Base-by-base conservation (phyloP, 2,888 invertebrate genomes). In the Ophion obscuratus region DNA sequence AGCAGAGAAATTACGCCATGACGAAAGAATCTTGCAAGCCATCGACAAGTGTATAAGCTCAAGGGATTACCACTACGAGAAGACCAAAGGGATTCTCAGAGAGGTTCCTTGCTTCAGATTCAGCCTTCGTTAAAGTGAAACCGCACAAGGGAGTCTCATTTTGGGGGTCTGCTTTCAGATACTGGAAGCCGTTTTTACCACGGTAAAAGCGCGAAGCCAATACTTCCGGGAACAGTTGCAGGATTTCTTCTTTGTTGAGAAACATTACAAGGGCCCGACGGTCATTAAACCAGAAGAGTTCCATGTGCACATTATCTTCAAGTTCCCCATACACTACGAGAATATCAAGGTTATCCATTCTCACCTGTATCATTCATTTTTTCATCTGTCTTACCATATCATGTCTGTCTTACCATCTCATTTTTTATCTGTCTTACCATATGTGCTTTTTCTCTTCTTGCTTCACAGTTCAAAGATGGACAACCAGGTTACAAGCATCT, bases 261-360 rank as follows among this genome's bases (percentile, higher is more conserved):
- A 96, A 89, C 96, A 94, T 61, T 96, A 95, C 85, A 96, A 96
- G 89, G 94, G 95, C n/a, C 94, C 96, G 44, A 95, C 95, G 92
- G 95, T 96, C 0, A 95, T 95, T 2, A 94, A 95, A 81, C 95
- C 96, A 24, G 95, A 96, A 85, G 96, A 96, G 89, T 96, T 95
- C 88, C 96, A 96, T 89, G 94, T 96, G 91, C 95, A 96, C 92
- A 93, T 96, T 6, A 94, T 96, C 4, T 94, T 96, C 68, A 93
- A 94, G 0, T 90, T 96, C 20, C 96, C 96, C 0, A 47, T 92
- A 92, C 89, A 94, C 94, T 94, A 95, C 83, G 86, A 47, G 92
- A 93, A 9, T 92, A 94, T 87, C 91, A 90, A 17, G 74, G 92
- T 92, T 87, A 85, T 76, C 59, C 68, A 73, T 31, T n/a, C 9